These are phyloP conservation scores for Anhinga rufa DNA, from an alignment of 2,113 vertebrate genomes.

Conservation along the genomic window DNA sequence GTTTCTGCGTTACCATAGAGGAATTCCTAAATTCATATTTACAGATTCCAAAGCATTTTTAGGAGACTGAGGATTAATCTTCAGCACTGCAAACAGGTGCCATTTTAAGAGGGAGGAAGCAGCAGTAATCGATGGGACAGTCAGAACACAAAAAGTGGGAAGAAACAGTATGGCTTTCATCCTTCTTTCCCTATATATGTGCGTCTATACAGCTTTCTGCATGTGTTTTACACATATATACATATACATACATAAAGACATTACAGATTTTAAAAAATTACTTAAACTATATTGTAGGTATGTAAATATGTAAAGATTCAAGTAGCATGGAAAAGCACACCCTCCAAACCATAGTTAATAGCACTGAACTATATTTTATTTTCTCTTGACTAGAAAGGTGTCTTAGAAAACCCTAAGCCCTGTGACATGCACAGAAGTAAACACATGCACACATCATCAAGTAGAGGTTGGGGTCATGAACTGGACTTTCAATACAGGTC, in stretches of 20 bases:
- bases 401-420: background rate
- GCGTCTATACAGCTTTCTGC: fast-evolving
- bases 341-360: background rate
- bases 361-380: background rate
- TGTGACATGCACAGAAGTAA: background rate
- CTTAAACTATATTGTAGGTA: fast-evolving
- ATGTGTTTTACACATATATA: background rate
- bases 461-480: fast-evolving
- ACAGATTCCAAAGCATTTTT: background rate
- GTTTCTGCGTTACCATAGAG: background rate
- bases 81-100: background rate
- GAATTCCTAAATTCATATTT: background rate
- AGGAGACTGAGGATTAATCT: background rate
- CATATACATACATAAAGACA: fast-evolving
- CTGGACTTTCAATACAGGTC: background rate
- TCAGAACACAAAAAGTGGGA: background rate
- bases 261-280: background rate
- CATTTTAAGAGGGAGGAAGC: background rate
- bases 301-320: background rate
- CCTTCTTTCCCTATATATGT: background rate
- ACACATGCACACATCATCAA: fast-evolving
- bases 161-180: fast-evolving
- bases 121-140: background rate
- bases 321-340: background rate
- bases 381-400: background rate